phyloP scores from a whole-genome alignment of 2,797 vertebrate genomes.

The Leptatherina wallacei region DNA sequence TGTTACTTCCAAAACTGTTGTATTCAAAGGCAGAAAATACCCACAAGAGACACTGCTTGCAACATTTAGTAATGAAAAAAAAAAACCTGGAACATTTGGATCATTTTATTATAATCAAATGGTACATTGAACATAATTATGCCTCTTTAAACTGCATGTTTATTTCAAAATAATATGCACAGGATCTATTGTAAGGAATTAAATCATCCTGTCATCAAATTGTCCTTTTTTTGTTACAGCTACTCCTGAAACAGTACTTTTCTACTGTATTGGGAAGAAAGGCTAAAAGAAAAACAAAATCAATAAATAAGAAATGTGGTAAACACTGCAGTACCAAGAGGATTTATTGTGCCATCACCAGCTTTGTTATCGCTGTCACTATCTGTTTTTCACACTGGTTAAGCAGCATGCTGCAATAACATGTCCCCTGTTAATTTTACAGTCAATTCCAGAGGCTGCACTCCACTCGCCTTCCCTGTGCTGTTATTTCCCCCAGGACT shows the following conservation, averaged over 20 bases:
- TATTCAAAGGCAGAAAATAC: slow-evolving; percentile 28
- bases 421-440: slow-evolving; percentile 61
- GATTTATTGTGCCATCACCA: slow-evolving; percentile 49
- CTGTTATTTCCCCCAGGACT: slow-evolving; percentile 65
- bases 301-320: slow-evolving; percentile 5
- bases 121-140: slow-evolving; percentile 31
- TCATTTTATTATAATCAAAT: slow-evolving; percentile 42
- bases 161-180: slow-evolving; percentile 6
- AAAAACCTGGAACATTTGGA: not conserved
- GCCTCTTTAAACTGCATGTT: slow-evolving; percentile 21
- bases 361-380: slow-evolving; percentile 70
- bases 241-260: slow-evolving; percentile 4
- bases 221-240: not conserved
- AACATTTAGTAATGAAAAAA: not conserved
- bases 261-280: not conserved
- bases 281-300: not conserved
- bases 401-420: slow-evolving; percentile 48
- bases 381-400: slow-evolving; percentile 68
- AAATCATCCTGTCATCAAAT: slow-evolving; percentile 11
- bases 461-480: slow-evolving; percentile 37
- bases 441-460: slow-evolving; percentile 55
- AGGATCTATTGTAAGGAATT: slow-evolving; percentile 9
- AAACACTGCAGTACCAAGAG: slow-evolving; percentile 24
- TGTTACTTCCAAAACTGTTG: slow-evolving; percentile 52
- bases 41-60: not conserved